phyloP scores from a whole-genome alignment of 2,888 invertebrate species.

The Nectonema munidae region DNA sequence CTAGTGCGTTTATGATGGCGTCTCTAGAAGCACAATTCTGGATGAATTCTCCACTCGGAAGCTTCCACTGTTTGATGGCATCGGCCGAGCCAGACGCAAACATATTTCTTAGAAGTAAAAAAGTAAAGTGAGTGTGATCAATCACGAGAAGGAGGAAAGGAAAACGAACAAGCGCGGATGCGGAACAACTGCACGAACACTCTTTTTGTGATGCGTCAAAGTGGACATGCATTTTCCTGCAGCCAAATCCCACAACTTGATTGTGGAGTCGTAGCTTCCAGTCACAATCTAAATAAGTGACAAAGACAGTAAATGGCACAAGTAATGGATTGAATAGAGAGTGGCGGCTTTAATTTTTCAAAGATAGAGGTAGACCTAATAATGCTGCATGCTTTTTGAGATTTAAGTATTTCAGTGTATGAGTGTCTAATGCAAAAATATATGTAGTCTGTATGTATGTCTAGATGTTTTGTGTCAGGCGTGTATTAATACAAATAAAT shows the following conservation, averaged over 20 bases:
- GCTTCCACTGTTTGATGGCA: conserved; percentile 95
- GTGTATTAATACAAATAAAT: too few species aligned
- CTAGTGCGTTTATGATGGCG: conserved; percentile 78
- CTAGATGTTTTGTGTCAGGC: too few species aligned
- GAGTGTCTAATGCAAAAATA: too few species aligned
- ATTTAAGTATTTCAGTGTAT: too few species aligned
- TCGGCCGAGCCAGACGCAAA: conserved; percentile 93
- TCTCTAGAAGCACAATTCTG: conserved; percentile 86
- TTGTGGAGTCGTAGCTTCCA: conserved; percentile 56
- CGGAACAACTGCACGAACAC: conserved; percentile 29
- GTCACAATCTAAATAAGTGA: conserved; percentile 19
- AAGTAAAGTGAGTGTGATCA: background rate
- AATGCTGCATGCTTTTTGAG: too few species aligned
- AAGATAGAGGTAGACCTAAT: too few species aligned
- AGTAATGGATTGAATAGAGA: too few species aligned
- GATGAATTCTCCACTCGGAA: conserved; percentile 79
- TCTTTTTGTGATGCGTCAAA: conserved; percentile 91
- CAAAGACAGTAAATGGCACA: too few species aligned
- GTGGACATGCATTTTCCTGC: conserved; percentile 72
- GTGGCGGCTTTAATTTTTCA: too few species aligned
- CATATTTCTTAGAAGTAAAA: conserved; percentile 31
- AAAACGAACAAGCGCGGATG: conserved; percentile 33
- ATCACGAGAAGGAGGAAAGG: too few species aligned
- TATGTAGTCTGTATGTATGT: too few species aligned
- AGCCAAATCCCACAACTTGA: conserved; percentile 80